Evolutionary conservation across 2,797 vertebrate species (phyloP), one percentile per base, ranked within the genome.

Genomic region (Lithobates pipiens): DNA sequence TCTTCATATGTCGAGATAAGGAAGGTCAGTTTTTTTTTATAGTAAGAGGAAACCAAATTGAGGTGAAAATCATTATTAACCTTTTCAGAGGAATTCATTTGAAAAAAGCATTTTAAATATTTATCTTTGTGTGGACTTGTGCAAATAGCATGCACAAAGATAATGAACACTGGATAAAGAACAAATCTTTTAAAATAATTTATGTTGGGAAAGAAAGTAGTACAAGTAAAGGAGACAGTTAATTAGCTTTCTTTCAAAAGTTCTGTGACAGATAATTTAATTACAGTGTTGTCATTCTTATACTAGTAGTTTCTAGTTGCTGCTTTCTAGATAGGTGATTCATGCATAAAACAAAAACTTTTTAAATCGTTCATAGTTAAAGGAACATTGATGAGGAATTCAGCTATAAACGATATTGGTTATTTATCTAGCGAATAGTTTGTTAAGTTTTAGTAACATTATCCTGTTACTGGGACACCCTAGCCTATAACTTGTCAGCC

Each of bases 51-150:
- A 77, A 76, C 9, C 57, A 86, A 82, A 86, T 86, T 73, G 80
- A 50, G 68, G 54, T 77, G 74, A 76, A 77, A 86, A 77, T 77
- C 75, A 63, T 86, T 82, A 65, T 86, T 86, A 76, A 86, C 78
- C 79, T 80, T 85, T 85, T 75, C 77, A 16, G 32, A 9, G 29
- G 32, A 21, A 57, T 68, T 67, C 77, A 29, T 50, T 61, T 84
- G 77, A 46, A 10, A 84, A 72, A 23, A 65, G 34, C 50, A 15
- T 72, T 67, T 85, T 67, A 79, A 73, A 65, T 82, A 74, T 82
- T 82, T 67, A 65, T 46, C 34, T 65, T 74, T 82, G 63, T 50
- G n/a, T 73, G 10, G 23, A 23, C 34, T 39, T 27, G 29, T 25
- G 23, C 79, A 39, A 71, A 80, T 71, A 57, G 50, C 46, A 54